Evolutionary conservation across 2,888 invertebrate species (phyloP).

Genomic region (Napeogenes sylphis): DNA sequence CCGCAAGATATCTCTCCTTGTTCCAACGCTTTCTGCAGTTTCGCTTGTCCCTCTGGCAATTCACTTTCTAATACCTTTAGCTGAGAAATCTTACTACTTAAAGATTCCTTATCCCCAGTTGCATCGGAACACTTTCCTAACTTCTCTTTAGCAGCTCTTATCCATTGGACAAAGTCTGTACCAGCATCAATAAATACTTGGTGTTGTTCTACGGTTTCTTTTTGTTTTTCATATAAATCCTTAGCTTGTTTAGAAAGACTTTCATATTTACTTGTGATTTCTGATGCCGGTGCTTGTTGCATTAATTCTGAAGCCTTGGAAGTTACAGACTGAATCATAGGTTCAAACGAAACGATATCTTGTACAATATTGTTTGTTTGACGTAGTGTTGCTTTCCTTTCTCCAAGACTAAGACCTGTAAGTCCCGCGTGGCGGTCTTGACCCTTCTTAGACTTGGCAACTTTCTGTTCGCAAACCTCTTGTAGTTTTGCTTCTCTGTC

Average conservation of each 20-base stretch:
- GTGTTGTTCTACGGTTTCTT: conserved; percentile 92
- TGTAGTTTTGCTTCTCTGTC: conserved; percentile 95
- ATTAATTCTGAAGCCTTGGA: conserved; percentile 95
- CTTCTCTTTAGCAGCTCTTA: conserved; percentile 92
- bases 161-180: conserved; percentile 94
- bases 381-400: conserved; percentile 91
- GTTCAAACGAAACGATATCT: conserved; percentile 97
- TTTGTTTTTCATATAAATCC: conserved; percentile 91
- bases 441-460: conserved; percentile 86
- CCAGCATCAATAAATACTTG: conserved; percentile 95
- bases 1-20: conserved; percentile 92
- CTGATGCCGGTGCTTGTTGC: conserved; percentile 93
- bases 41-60: conserved; percentile 88
- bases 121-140: conserved; percentile 95
- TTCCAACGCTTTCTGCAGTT: conserved; percentile 88
- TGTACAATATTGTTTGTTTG: conserved; percentile 96
- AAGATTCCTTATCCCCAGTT: conserved; percentile 92
- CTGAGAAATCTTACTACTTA: conserved; percentile 91
- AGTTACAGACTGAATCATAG: conserved; percentile 96
- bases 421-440: conserved; percentile 82
- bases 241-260: conserved; percentile 93
- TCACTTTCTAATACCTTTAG: conserved; percentile 90
- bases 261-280: conserved; percentile 94
- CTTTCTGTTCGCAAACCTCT: conserved; percentile 91
- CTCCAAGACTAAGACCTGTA: conserved; percentile 87